Conservation (phyloP, 2,113 vertebrate genomes). For the Hucho hucho region DNA sequence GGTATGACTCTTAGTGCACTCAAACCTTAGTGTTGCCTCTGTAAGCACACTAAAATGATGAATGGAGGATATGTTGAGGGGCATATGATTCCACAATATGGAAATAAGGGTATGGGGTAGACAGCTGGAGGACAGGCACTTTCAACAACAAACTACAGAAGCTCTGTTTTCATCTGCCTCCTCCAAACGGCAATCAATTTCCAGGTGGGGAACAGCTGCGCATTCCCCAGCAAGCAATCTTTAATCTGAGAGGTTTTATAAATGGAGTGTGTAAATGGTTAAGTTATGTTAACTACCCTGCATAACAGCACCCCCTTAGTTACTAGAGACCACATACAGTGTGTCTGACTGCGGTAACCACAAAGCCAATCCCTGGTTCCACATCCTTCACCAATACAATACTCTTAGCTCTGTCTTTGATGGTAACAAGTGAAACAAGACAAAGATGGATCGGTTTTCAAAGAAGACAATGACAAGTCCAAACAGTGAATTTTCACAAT, state of each 20-base stretch:
- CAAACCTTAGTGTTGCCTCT: too few relatives aligned
- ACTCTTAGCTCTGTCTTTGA: not conserved
- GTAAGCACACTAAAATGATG: too few relatives aligned
- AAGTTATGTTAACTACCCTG: not conserved
- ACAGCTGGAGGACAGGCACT: too few relatives aligned
- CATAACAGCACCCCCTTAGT: not conserved
- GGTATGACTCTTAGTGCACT: too few relatives aligned
- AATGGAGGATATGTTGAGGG: too few relatives aligned
- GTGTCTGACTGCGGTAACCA: not conserved
- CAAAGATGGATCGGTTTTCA: not conserved
- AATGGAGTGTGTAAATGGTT: not conserved
- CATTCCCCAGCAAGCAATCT: not conserved
- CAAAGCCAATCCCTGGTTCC: not conserved
- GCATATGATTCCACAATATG: too few relatives aligned
- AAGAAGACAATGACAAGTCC: conserved; percentile 4
- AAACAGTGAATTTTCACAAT: conserved; percentile 33
- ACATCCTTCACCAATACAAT: not conserved
- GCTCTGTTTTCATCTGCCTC: not conserved
- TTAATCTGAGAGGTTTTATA: not conserved
- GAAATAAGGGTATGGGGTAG: too few relatives aligned
- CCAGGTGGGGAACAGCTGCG: not conserved
- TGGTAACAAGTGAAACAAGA: not conserved
- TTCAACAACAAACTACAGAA: too few relatives aligned
- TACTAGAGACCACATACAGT: not conserved
- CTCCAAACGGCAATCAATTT: not conserved